phyloP scores from a whole-genome alignment of 2,888 invertebrate species.

The Idaea dimidiata region DNA sequence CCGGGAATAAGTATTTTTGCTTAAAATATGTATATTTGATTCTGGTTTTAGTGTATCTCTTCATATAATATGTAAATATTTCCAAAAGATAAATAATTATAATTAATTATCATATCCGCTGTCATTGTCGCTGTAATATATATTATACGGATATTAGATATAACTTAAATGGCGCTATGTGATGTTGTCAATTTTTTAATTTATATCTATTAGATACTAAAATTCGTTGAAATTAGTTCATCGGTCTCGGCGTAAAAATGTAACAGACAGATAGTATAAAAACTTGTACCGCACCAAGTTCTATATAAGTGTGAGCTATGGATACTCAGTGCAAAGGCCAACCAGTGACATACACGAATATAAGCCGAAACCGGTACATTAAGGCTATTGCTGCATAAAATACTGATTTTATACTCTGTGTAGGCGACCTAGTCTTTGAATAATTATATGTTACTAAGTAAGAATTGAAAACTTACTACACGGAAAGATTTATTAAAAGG shows the following conservation, averaged over 20 bases:
- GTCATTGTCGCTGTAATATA: no score
- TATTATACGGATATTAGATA: no score
- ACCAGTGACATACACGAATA: not conserved
- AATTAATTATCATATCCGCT: no score
- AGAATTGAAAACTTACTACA: no score
- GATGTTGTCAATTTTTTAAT: no score
- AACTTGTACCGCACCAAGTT: not conserved
- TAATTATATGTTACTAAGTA: not conserved
- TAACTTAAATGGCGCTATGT: no score
- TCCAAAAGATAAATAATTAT: no score
- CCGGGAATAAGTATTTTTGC: not conserved
- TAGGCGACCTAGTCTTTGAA: not conserved
- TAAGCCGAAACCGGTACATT: not conserved
- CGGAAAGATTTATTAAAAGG: no score
- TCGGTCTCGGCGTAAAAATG: no score
- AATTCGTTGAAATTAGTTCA: not conserved
- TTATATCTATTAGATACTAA: not conserved
- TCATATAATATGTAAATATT: no score
- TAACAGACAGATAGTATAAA: not conserved
- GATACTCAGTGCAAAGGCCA: not conserved
- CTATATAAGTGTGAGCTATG: not conserved
- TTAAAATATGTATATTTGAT: no score
- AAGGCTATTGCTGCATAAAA: not conserved
- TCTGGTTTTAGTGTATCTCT: no score
- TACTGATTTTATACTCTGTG: not conserved